phyloP scores from a whole-genome alignment of 2,888 invertebrate genomes.

The Julus scanicus region DNA sequence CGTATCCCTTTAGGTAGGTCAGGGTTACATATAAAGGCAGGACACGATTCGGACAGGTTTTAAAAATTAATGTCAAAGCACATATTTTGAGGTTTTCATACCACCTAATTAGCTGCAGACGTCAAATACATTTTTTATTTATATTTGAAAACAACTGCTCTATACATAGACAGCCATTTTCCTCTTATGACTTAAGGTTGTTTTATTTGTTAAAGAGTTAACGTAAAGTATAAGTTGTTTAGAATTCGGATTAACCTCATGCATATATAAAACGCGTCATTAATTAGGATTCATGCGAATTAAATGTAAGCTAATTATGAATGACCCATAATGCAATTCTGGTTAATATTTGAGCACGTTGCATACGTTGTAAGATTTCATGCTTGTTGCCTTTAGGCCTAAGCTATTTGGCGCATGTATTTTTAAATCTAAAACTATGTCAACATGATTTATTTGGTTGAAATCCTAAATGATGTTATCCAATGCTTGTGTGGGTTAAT shows the following conservation, averaged over 20 bases:
- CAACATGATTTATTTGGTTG: constrained; percentile 41
- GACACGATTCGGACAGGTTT: background rate
- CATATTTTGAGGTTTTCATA: background rate
- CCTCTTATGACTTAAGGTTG: background rate
- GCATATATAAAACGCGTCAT: background rate
- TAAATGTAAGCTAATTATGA: background rate
- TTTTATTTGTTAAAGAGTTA: background rate
- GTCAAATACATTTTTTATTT: background rate
- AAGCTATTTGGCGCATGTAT: constrained; percentile 7
- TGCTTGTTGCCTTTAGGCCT: background rate
- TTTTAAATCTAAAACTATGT: constrained; percentile 8
- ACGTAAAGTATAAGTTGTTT: background rate
- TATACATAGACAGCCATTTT: background rate
- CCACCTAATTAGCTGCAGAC: background rate
- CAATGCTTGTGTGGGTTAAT: background rate
- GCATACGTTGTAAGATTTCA: background rate
- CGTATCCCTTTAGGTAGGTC: background rate
- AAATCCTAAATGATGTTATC: background rate
- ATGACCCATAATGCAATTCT: background rate
- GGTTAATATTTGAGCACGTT: constrained; percentile 28
- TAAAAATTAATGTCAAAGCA: constrained; percentile 32
- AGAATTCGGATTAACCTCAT: background rate
- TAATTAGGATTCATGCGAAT: constrained; percentile 36
- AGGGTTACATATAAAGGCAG: background rate
- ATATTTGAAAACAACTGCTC: background rate